A percentile compares a stretch with the other conserved stretches of the same genome.
Evolutionary conservation across 2,888 invertebrate genomes (phyloP).

Genomic region (Trimorus sp.): DNA sequence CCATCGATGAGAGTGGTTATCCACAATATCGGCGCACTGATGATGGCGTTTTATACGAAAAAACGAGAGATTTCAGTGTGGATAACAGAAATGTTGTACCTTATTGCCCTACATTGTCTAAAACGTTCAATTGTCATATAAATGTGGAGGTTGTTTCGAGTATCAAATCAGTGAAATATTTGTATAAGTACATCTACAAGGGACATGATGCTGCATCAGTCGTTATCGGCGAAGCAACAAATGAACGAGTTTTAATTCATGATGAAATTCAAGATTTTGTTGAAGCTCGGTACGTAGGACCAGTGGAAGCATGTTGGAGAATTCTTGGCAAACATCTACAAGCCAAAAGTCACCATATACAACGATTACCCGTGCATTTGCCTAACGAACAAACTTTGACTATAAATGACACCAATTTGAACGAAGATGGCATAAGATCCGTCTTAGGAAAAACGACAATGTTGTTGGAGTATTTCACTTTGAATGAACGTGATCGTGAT

Average conservation of each 20-base stretch:
- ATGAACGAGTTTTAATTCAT: too few relatives aligned
- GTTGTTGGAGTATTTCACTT: background rate
- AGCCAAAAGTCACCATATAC: background rate
- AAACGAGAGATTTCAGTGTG: background rate
- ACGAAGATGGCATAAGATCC: background rate
- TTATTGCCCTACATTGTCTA: background rate
- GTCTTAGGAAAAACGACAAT: background rate
- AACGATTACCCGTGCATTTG: too few relatives aligned
- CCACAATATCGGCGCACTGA: background rate
- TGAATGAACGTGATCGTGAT: background rate
- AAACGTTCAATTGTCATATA: background rate
- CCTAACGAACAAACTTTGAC: too few relatives aligned
- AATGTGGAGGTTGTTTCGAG: background rate
- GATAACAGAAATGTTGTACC: constrained; percentile 8
- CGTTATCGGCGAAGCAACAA: too few relatives aligned
- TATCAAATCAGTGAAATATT: constrained; percentile 1
- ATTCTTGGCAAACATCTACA: background rate
- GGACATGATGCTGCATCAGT: too few relatives aligned
- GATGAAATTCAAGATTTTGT: constrained; percentile 1
- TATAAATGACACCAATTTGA: too few relatives aligned
- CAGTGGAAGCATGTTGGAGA: background rate
- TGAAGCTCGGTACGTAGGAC: constrained; percentile 3
- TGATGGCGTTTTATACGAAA: background rate
- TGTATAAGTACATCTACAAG: background rate
- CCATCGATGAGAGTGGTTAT: background rate